Conservation (phyloP, 2,888 invertebrate species). For the Apodemia mormo region DNA sequence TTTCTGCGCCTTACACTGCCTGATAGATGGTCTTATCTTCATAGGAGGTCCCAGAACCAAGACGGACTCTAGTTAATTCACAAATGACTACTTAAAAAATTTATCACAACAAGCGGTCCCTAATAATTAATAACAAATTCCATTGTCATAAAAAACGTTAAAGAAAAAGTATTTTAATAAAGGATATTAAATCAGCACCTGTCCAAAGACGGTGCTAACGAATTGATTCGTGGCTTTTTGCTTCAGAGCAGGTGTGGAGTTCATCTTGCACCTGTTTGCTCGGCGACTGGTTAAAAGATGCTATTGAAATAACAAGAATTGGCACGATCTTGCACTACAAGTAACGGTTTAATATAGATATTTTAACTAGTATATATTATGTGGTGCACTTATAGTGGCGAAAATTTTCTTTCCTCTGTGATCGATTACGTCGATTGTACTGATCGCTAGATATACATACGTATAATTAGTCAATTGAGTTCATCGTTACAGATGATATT, state of each 20-base stretch:
- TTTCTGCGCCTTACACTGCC: neutral
- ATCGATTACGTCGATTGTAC: no score
- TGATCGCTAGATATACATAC: no score
- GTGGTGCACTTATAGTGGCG: no score
- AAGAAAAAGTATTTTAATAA: slow-evolving; percentile 6
- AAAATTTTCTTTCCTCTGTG: no score
- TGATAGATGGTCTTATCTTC: neutral
- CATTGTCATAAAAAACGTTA: neutral
- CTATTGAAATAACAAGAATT: neutral
- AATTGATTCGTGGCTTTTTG: slow-evolving; percentile 10
- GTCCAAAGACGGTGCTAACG: neutral
- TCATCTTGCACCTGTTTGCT: neutral
- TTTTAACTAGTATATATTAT: no score
- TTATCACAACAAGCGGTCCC: neutral
- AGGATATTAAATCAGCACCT: slow-evolving; percentile 10
- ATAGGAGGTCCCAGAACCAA: neutral
- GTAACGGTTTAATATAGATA: neutral
- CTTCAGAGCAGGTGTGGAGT: neutral
- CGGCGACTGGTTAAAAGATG: neutral
- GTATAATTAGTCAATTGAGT: no score
- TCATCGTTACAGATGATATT: no score
- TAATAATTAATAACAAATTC: neutral
- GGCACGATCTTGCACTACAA: neutral
- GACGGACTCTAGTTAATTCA: neutral
- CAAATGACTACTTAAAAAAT: neutral